phyloP scores from a whole-genome alignment of 2,888 invertebrate genomes.

The Ptilodon capucinus region DNA sequence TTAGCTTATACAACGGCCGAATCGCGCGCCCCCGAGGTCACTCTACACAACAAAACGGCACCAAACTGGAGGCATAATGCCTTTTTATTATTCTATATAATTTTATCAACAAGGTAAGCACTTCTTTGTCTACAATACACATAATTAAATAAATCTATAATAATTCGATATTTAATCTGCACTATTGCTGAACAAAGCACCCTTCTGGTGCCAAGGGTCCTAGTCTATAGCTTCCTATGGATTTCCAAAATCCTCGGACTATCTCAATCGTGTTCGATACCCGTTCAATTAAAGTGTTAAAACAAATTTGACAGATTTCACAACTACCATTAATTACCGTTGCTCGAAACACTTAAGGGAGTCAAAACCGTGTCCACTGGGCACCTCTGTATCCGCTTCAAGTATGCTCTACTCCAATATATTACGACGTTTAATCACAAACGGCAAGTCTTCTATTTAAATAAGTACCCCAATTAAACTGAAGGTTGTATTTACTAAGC shows the following conservation, averaged over 20 bases:
- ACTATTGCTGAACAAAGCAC: too few relatives aligned
- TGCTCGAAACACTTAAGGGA: neutral
- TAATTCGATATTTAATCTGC: too few relatives aligned
- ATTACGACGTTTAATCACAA: neutral
- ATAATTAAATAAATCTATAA: too few relatives aligned
- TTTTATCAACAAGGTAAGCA: too few relatives aligned
- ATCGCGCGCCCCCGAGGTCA: constrained; percentile 25
- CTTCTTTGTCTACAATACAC: too few relatives aligned
- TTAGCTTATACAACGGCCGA: constrained; percentile 20
- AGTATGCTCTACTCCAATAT: neutral
- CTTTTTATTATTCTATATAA: neutral
- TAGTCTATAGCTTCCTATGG: too few relatives aligned
- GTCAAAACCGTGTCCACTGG: neutral
- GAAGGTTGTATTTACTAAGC: neutral
- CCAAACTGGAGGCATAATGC: neutral
- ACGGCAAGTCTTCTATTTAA: neutral
- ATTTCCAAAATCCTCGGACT: too few relatives aligned
- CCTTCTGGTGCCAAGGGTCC: too few relatives aligned
- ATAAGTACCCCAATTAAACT: neutral
- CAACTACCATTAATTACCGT: neutral
- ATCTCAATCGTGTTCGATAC: too few relatives aligned
- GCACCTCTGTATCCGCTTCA: neutral
- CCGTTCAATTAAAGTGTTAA: too few relatives aligned
- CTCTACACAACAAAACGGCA: constrained; percentile 11
- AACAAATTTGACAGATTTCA: neutral